Evolutionary conservation across 2,113 vertebrate genomes (phyloP).

Genomic region (Panthera leo): DNA sequence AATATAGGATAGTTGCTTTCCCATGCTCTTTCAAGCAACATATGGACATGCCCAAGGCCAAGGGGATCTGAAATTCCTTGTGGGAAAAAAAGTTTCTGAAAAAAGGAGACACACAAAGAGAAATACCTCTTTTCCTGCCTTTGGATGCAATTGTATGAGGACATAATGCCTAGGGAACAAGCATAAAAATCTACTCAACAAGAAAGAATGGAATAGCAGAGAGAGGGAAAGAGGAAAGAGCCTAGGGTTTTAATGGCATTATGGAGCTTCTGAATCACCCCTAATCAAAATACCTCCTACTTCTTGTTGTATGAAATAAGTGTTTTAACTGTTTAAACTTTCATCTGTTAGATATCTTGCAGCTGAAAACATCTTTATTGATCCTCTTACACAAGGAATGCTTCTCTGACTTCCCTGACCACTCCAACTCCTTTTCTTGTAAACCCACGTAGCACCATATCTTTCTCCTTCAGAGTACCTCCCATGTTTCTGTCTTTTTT

Average conservation of each 20-base stretch:
- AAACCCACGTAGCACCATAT: background rate
- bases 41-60: background rate
- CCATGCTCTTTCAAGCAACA: background rate
- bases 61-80: background rate
- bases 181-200: background rate
- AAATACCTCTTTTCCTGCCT: background rate
- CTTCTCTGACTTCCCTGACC: background rate
- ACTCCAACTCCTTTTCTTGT: background rate
- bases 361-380: background rate
- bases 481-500: background rate
- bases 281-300: background rate
- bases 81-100: background rate
- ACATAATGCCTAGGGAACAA: background rate
- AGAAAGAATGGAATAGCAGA: background rate
- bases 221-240: background rate
- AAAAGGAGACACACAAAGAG: background rate
- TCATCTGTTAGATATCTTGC: background rate
- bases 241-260: background rate
- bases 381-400: background rate
- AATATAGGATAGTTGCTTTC: background rate
- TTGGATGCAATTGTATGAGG: background rate
- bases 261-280: background rate
- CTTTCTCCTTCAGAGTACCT: background rate
- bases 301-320: background rate
- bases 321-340: background rate